These are phyloP conservation scores for Nannobrachium achirus DNA, from an alignment of 2,113 vertebrate genomes.

Conservation along the genomic window DNA sequence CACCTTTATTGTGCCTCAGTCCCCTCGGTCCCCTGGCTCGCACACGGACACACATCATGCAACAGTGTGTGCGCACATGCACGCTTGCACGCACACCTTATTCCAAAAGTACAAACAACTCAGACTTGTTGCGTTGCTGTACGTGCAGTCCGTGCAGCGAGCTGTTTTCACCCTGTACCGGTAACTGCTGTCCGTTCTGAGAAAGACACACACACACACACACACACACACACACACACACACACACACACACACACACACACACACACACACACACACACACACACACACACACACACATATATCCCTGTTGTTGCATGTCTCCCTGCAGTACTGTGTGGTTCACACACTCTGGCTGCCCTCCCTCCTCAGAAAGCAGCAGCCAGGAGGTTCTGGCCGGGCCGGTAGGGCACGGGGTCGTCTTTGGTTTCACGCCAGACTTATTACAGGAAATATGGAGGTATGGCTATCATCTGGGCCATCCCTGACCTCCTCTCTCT, in stretches of 20 bases:
- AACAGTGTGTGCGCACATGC: conserved; percentile 14
- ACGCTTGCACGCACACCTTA: conserved; percentile 21
- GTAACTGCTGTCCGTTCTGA: conserved; percentile 1
- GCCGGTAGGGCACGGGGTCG: conserved; percentile 39
- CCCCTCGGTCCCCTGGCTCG: conserved; percentile 19
- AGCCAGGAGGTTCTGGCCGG: conserved; percentile 41
- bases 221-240: not conserved
- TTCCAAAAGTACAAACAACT: not conserved
- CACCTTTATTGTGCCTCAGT: conserved; percentile 45
- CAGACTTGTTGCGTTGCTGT: not conserved
- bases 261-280: conserved; percentile 27
- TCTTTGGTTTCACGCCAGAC: conserved; percentile 68
- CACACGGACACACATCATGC: conserved; percentile 3
- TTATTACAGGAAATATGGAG: conserved; percentile 65
- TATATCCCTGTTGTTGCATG: not conserved
- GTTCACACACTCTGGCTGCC: conserved; percentile 38
- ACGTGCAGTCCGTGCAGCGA: too few relatives aligned
- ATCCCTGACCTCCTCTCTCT: conserved; percentile 9
- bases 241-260: not conserved
- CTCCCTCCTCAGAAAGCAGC: conserved; percentile 55
- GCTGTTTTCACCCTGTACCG: too few relatives aligned
- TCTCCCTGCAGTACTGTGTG: conserved; percentile 18
- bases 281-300: conserved; percentile 39
- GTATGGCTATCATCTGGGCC: conserved; percentile 54
- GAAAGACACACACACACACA: not conserved